Conservation (phyloP, 2,888 invertebrate genomes). For the Minunthozetes semirufus region DNA sequence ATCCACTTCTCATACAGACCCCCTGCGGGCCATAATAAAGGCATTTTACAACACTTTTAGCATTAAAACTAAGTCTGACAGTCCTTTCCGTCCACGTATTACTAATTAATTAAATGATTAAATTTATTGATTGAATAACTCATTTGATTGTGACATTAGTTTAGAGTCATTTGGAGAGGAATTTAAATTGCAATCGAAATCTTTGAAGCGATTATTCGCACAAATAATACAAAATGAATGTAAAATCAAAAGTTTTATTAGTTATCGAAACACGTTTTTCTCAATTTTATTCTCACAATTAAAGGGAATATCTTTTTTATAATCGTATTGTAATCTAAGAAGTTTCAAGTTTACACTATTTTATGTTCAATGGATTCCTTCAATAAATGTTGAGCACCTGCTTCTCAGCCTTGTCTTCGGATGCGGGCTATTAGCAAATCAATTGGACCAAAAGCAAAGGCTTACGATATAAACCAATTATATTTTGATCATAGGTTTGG, state of each 20-base stretch:
- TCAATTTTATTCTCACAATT: neutral
- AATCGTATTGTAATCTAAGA: neutral
- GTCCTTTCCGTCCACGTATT: too few relatives aligned
- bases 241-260: neutral
- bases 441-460: neutral
- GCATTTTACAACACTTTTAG: too few relatives aligned
- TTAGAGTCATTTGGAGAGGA: too few relatives aligned
- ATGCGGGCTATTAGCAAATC: neutral
- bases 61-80: too few relatives aligned
- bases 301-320: neutral
- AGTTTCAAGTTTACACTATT: too few relatives aligned
- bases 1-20: too few relatives aligned
- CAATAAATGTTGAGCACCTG: neutral
- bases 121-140: too few relatives aligned
- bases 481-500: neutral
- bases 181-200: too few relatives aligned
- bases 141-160: too few relatives aligned
- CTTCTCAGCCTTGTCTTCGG: slow-evolving; percentile 1
- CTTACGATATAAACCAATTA: neutral
- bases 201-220: too few relatives aligned
- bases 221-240: neutral
- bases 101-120: too few relatives aligned
- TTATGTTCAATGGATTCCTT: neutral
- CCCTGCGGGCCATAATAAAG: too few relatives aligned
- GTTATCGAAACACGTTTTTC: neutral